phyloP scores from a whole-genome alignment of 2,888 invertebrate genomes.

The Drosophila antonietae region DNA sequence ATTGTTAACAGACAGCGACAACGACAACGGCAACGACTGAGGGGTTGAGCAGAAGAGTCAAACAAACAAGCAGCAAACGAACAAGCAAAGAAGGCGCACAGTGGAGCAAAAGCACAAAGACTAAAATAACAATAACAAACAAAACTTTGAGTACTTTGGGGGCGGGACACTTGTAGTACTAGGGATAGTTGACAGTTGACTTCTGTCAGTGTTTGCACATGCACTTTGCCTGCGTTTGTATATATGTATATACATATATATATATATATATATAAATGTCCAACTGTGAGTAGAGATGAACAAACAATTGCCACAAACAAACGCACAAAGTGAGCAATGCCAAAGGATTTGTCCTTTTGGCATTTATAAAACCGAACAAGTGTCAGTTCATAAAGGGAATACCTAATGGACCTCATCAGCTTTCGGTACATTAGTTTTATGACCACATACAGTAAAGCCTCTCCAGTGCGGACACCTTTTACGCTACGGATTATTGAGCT shows the following conservation, averaged over 20 bases:
- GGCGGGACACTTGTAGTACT: slow-evolving; percentile 24
- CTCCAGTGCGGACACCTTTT: background rate
- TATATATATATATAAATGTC: background rate
- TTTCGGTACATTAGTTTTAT: slow-evolving; percentile 2
- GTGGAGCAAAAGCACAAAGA: slow-evolving; percentile 16
- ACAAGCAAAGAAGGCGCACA: slow-evolving; percentile 38
- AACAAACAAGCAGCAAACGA: slow-evolving; percentile 37
- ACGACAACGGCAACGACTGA: background rate
- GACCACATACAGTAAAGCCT: background rate
- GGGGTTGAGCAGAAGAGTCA: slow-evolving; percentile 11
- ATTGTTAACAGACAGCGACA: slow-evolving; percentile 28
- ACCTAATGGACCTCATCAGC: background rate
- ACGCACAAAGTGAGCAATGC: slow-evolving; percentile 11
- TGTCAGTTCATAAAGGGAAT: background rate
- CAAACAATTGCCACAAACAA: slow-evolving; percentile 13
- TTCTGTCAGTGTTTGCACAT: slow-evolving; percentile 40
- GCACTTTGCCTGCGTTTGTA: slow-evolving; percentile 21
- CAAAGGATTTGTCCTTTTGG: slow-evolving; percentile 15
- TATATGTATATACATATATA: background rate
- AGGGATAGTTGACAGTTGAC: slow-evolving; percentile 45
- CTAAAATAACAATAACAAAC: slow-evolving; percentile 30
- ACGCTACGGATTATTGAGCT: background rate
- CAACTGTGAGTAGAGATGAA: slow-evolving; percentile 19
- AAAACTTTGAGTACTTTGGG: slow-evolving; percentile 26
- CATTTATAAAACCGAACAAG: background rate